Conservation (phyloP, 2,113 vertebrate genomes). For the Chionis minor region DNA sequence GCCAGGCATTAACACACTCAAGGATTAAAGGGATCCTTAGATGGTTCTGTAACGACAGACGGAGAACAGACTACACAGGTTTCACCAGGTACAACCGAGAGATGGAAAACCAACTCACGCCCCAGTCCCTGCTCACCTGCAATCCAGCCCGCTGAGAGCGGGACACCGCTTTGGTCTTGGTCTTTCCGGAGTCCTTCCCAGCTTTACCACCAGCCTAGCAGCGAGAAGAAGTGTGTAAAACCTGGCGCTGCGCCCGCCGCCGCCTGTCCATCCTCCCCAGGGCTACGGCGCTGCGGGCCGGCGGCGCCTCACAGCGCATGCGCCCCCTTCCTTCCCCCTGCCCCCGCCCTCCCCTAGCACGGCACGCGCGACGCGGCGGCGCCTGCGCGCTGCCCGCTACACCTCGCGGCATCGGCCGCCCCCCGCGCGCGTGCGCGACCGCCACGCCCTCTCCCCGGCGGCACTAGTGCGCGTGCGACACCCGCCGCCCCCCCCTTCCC, state of each 20-base stretch:
- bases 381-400: not conserved
- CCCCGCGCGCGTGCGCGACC: not conserved
- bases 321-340: not conserved
- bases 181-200: constrained; percentile 96
- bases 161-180: constrained; percentile 96
- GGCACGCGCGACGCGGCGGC: not conserved
- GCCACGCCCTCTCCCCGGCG: not conserved
- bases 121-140: constrained; percentile 79
- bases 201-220: constrained; percentile 94
- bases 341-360: fast-evolving
- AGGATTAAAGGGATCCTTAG: not conserved
- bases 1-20: not conserved
- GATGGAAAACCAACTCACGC: fast-evolving
- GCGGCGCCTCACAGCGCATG: not conserved
- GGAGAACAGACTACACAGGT: fast-evolving
- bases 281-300: fast-evolving
- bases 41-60: fast-evolving
- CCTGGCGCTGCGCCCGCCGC: not conserved
- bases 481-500: too few species aligned
- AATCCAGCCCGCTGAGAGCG: constrained; percentile 95
- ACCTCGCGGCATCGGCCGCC: too few species aligned
- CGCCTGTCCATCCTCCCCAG: not conserved
- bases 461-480: not conserved
- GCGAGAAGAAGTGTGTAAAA: not conserved
- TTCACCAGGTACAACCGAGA: not conserved